A percentile compares a stretch with the other conserved stretches of the same genome.
Evolutionary conservation across 2,113 vertebrate genomes (phyloP).

Genomic region (Sporophila hypoxantha): DNA sequence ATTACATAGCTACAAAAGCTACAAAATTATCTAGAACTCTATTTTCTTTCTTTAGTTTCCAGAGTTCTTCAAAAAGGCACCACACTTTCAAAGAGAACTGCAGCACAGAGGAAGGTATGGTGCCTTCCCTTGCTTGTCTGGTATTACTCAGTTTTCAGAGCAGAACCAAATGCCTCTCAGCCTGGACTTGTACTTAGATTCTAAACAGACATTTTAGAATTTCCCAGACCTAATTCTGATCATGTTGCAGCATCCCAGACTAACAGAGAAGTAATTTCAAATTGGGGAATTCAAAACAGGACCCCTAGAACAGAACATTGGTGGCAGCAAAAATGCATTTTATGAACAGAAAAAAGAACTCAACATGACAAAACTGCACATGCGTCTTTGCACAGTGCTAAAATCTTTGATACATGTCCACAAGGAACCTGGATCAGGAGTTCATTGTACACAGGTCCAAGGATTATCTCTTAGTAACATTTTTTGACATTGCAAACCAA

Average conservation of each 20-base stretch:
- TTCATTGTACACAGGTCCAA: not conserved
- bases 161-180: not conserved
- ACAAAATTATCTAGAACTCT: not conserved
- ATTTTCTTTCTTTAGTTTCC: not conserved
- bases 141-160: not conserved
- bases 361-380: rapidly evolving
- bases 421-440: not conserved
- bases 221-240: not conserved
- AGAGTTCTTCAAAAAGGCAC: not conserved
- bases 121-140: not conserved
- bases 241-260: not conserved
- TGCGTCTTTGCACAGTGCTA: not conserved
- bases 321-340: not conserved
- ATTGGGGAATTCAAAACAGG: not conserved
- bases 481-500: not conserved
- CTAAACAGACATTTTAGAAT: not conserved
- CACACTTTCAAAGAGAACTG: not conserved
- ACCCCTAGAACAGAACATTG: rapidly evolving
- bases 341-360: not conserved
- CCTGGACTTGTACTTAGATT: not conserved
- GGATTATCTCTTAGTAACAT: not conserved
- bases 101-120: not conserved
- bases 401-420: not conserved
- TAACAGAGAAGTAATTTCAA: not conserved
- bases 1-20: not conserved